Percentiles rank a stretch among this genome's conserved stretches.
Conservation (phyloP, 2,113 vertebrate species). For the Scortum barcoo region DNA sequence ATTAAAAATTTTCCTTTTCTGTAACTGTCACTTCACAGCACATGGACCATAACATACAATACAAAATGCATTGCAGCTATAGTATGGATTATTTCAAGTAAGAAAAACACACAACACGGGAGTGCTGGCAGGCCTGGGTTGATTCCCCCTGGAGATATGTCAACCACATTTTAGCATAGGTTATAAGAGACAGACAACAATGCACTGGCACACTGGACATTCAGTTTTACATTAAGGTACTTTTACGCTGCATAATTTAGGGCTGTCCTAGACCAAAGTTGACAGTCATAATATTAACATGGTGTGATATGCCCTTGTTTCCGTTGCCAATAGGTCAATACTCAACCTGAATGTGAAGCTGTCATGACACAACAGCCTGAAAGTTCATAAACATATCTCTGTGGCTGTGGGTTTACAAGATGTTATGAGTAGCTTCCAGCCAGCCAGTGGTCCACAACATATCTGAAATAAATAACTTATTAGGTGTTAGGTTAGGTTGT, state of each 20-base stretch:
- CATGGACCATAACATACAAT: not conserved
- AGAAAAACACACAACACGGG: not conserved
- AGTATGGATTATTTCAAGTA: not conserved
- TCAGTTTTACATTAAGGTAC: too few relatives aligned
- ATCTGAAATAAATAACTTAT: not conserved
- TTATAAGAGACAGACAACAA: not conserved
- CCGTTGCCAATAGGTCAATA: not conserved
- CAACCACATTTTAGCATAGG: too few relatives aligned
- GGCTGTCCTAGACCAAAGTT: not conserved
- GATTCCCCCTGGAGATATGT: not conserved
- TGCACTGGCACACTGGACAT: too few relatives aligned
- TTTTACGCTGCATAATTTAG: not conserved
- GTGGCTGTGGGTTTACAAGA: not conserved
- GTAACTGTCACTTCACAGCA: not conserved
- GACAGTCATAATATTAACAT: not conserved
- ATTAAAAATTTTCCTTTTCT: not conserved
- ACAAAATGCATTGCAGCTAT: not conserved
- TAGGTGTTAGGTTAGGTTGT: not conserved
- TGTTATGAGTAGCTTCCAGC: not conserved
- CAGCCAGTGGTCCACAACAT: conserved; percentile 1
- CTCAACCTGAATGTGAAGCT: not conserved
- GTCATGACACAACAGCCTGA: not conserved
- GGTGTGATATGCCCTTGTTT: not conserved
- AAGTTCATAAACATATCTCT: not conserved
- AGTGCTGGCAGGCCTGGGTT: not conserved